Base-by-base conservation (phyloP, 92 coral and sea anemone species). In the Ricordea florida region DNA sequence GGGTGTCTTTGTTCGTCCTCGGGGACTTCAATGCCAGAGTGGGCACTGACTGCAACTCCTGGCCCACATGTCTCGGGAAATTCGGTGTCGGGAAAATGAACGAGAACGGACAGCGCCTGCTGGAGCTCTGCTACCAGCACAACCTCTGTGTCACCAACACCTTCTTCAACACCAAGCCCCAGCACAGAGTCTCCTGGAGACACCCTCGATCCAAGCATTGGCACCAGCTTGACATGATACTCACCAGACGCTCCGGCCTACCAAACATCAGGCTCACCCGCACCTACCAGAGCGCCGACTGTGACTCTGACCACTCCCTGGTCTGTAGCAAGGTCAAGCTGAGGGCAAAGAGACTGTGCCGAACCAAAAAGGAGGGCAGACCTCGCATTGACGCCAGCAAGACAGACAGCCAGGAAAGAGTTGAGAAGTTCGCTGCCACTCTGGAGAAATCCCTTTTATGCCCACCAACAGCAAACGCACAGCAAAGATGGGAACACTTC, bases 31-130 rank as follows among this genome's bases (percentile, higher is more conserved):
- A n/a, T n/a, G n/a, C n/a, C n/a, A n/a, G n/a, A n/a, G n/a, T n/a
- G n/a, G n/a, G n/a, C 29, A 53, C 79, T 18, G 78, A 57, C 47
- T 53, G 42, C 34, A 52, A 69, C 58, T 46, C 36, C 41, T 52
- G 68, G 84, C 79, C 72, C 13, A 62, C 29, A 47, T 33, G 29
- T 59, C 66, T 60, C 51, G 64, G 68, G 18, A 64, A 80, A 20
- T 64, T 22, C 47, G 76, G 76, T 49, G 10, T 40, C 36, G 87
- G 82, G n/a, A n/a, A n/a, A n/a, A n/a, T n/a, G n/a, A n/a, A n/a
- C n/a, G n/a, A n/a, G n/a, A n/a, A n/a, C n/a, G 16, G 65, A 62
- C 66, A 66, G 43, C 22, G 69, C 36, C 29, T 78, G 60, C 58
- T 78, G 78, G 57, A 78, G 52, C 22, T 53, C 50, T 35, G 35